Evolutionary conservation across 1,140 invertebrate genomes (phyloP).

Genomic region (Ptiloglossa arizonensis): DNA sequence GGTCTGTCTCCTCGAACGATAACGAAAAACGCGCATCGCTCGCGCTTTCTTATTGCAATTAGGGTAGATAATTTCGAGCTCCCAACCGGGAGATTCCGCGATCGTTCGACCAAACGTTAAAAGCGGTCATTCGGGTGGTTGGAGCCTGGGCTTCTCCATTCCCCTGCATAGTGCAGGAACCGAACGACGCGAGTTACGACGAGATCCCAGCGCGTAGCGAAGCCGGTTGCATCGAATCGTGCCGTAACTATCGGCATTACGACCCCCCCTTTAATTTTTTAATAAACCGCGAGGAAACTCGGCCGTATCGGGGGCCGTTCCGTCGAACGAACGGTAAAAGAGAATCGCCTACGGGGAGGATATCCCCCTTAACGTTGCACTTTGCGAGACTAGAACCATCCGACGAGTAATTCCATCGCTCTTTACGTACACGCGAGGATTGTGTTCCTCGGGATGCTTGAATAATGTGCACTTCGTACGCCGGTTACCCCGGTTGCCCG

Average conservation of each 20-base stretch:
- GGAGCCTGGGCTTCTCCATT: conserved; percentile 15
- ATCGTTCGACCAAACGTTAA: conserved; percentile 23
- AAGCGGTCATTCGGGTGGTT: conserved; percentile 18
- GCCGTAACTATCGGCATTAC: conserved; percentile 32
- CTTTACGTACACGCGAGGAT: conserved; percentile 19
- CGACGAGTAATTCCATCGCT: conserved; percentile 22
- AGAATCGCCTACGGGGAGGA: conserved; percentile 16
- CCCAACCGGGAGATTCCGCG: background rate
- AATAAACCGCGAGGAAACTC: conserved; percentile 29
- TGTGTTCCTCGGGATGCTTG: background rate
- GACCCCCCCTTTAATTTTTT: conserved; percentile 40
- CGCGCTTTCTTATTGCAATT: conserved; percentile 17
- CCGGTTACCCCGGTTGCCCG: background rate
- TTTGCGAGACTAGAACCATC: conserved; percentile 18
- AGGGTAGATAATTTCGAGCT: conserved; percentile 21
- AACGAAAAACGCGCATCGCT: conserved; percentile 5
- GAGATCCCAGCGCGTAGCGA: background rate
- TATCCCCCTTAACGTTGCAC: conserved; percentile 40
- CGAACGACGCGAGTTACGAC: conserved; percentile 14
- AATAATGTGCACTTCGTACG: background rate
- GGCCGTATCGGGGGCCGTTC: background rate
- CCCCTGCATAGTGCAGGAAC: background rate
- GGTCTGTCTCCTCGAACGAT: background rate
- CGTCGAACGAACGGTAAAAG: conserved; percentile 23
- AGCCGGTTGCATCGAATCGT: conserved; percentile 33